A percentile compares a stretch with the other conserved stretches of the same genome.
Evolutionary conservation across 2,888 invertebrate species (phyloP).

Genomic region (Nemapogon koenigi): DNA sequence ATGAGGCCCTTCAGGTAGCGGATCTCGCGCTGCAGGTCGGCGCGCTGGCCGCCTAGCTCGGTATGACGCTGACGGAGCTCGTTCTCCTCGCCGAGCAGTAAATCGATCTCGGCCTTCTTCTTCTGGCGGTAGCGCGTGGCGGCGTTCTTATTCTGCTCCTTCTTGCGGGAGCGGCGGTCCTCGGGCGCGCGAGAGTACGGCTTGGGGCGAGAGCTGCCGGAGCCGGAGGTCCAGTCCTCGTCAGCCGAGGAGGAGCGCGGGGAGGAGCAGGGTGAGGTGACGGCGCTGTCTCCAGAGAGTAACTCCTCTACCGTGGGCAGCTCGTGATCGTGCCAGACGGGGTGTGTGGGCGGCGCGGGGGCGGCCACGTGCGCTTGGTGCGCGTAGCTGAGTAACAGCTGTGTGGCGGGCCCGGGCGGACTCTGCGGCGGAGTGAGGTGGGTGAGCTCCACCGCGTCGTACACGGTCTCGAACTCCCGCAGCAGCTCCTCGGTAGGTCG

Average conservation of each 20-base stretch:
- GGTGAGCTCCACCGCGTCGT: conserved; percentile 70
- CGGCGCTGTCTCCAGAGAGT: conserved; percentile 49
- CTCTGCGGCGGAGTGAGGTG: conserved; percentile 84
- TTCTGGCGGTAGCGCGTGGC: conserved; percentile 90
- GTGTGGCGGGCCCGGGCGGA: conserved; percentile 68
- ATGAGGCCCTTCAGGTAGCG: conserved; percentile 87
- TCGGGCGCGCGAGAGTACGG: conserved; percentile 73
- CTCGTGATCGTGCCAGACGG: conserved; percentile 26
- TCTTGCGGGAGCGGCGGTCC: conserved; percentile 84
- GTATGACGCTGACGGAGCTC: conserved; percentile 69
- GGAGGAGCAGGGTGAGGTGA: conserved; percentile 38
- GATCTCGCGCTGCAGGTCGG: conserved; percentile 81
- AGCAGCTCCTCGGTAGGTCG: conserved; percentile 67
- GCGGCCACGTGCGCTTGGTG: conserved; percentile 38
- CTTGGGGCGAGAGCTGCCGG: conserved; percentile 43
- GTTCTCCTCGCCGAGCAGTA: conserved; percentile 77
- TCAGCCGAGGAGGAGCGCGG: conserved; percentile 30
- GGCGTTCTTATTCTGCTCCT: conserved; percentile 92
- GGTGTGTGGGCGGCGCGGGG: conserved; percentile 19
- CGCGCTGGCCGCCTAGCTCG: conserved; percentile 71
- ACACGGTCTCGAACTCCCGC: conserved; percentile 74
- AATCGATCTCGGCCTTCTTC: conserved; percentile 86
- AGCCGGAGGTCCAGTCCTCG: conserved; percentile 52
- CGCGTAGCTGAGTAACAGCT: conserved; percentile 43
- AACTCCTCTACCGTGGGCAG: conserved; percentile 72